These are phyloP conservation scores for Drosophila dunni DNA, from an alignment of 1,140 invertebrate species.

Conservation along the genomic window DNA sequence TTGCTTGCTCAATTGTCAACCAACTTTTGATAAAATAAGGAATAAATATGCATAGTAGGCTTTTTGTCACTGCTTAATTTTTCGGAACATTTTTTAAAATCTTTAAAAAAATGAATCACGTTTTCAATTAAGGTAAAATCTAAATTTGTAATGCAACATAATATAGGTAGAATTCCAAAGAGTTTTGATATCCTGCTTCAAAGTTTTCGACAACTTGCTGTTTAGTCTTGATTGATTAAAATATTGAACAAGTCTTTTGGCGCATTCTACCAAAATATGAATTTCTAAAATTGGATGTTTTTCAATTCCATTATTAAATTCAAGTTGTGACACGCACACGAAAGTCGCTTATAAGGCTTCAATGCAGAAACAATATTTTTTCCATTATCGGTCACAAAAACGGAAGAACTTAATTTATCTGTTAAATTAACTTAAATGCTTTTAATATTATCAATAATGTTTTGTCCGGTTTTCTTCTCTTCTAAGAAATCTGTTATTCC, in stretches of 20 bases:
- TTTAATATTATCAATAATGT: too few species aligned
- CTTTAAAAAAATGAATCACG: neutral
- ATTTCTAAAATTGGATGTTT: conserved; percentile 1
- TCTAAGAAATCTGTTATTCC: too few species aligned
- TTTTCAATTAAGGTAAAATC: conserved; percentile 1
- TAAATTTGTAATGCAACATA: neutral
- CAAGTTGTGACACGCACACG: conserved; percentile 9
- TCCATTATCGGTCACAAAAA: conserved; percentile 11
- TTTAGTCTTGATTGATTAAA: conserved; percentile 2
- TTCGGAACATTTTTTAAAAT: conserved; percentile 1
- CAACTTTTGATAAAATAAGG: neutral
- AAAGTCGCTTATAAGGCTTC: conserved; percentile 5
- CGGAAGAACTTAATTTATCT: neutral
- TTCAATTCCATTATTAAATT: conserved; percentile 3
- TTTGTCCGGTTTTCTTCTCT: too few species aligned
- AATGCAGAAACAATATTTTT: conserved; percentile 11
- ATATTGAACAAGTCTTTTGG: neutral
- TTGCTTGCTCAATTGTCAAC: too few species aligned
- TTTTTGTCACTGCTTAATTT: neutral
- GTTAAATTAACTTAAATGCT: too few species aligned
- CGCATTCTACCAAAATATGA: neutral
- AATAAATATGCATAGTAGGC: neutral
- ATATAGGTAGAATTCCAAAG: neutral
- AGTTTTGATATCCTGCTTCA: conserved; percentile 1
- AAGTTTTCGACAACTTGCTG: conserved; percentile 1